Evolutionary conservation across 2,888 invertebrate species (phyloP).

Genomic region (Tenthredo amoena): DNA sequence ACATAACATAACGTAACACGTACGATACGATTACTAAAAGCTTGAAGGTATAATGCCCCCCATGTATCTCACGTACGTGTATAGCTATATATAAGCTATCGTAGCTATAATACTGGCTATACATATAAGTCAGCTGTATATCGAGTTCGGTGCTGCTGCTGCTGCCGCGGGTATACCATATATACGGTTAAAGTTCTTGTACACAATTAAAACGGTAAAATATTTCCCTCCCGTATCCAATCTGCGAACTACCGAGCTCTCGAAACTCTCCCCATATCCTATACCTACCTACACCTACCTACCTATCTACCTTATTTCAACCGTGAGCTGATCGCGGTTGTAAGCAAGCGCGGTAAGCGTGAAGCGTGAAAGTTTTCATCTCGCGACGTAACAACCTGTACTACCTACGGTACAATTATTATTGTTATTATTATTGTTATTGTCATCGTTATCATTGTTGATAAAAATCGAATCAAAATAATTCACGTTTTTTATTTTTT

Average conservation of each 20-base stretch:
- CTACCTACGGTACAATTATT: conserved; percentile 21
- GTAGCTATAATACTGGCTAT: too few species aligned
- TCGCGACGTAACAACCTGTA: conserved; percentile 32
- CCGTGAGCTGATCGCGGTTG: background rate
- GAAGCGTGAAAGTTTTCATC: conserved; percentile 49
- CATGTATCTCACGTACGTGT: background rate
- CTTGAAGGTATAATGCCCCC: background rate
- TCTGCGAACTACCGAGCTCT: background rate
- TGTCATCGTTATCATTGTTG: background rate
- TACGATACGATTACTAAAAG: too few species aligned
- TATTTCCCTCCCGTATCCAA: conserved; percentile 19
- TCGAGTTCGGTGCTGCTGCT: background rate
- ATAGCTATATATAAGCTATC: too few species aligned
- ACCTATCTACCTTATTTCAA: background rate
- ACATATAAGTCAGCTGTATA: background rate
- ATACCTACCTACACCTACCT: background rate
- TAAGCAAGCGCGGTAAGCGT: conserved; percentile 23
- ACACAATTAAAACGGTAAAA: conserved; percentile 37
- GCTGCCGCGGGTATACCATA: background rate
- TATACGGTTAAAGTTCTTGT: conserved; percentile 12
- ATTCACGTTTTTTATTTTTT: background rate
- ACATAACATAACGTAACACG: too few species aligned
- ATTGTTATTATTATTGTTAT: conserved; percentile 3
- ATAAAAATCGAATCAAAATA: background rate
- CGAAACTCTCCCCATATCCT: conserved; percentile 31